A percentile compares a stretch with the other conserved stretches of the same genome.
These are phyloP conservation scores for Chironomus striatipennis DNA, from an alignment of 1,140 invertebrate species.

Conservation along the genomic window DNA sequence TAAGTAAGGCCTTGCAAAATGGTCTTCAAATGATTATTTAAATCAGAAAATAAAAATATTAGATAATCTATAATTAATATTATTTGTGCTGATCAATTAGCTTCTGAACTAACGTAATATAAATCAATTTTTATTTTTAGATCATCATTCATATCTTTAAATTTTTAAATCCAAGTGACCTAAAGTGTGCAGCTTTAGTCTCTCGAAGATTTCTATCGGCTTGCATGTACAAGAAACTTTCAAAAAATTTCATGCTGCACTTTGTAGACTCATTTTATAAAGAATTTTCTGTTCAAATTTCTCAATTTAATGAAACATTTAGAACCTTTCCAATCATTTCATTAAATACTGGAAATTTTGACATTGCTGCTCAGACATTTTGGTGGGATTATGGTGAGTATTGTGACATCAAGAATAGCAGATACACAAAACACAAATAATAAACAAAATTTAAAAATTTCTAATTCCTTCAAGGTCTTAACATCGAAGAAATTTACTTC, in stretches of 20 bases:
- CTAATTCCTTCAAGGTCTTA: neutral
- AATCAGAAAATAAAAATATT: neutral
- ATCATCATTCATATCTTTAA: conserved; percentile 14
- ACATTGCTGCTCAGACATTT: neutral
- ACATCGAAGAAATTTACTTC: conserved; percentile 3
- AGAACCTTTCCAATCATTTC: neutral
- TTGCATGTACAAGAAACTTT: neutral
- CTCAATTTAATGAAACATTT: neutral
- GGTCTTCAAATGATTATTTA: neutral
- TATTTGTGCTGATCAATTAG: neutral
- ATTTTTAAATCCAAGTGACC: neutral
- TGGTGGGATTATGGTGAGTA: neutral
- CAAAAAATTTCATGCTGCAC: neutral
- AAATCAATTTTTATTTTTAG: neutral
- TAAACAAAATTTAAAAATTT: too few relatives aligned
- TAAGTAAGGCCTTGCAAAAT: neutral
- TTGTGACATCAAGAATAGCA: too few relatives aligned
- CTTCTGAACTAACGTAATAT: neutral
- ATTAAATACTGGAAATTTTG: neutral
- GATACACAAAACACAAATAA: too few relatives aligned
- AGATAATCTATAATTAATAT: conserved; percentile 1
- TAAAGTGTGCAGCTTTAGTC: neutral
- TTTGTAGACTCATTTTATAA: conserved; percentile 8
- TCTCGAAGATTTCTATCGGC: neutral
- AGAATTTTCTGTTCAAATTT: neutral